Base-by-base conservation (phyloP, 2,888 invertebrate species). In the Diaperis boleti region DNA sequence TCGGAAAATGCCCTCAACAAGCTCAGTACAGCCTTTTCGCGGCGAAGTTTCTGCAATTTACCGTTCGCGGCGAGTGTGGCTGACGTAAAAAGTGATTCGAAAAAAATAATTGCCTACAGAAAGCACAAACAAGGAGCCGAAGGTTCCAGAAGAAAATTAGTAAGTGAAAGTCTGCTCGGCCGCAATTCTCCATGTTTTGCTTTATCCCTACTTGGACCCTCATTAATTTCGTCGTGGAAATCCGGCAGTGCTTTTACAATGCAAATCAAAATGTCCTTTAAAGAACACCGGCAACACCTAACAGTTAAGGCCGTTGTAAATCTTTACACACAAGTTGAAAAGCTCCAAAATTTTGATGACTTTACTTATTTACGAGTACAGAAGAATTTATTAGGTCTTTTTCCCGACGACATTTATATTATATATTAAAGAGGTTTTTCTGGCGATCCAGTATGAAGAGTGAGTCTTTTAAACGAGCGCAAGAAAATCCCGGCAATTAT, bases 121-220 rank as follows among this genome's bases (percentile, higher is more conserved):
- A 4, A 20, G 11, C 13, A 10, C 11, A 42, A 42, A 42, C 22
- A 39, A 52, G 39, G 31, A 41, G 31, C 42, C 11, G 13, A 20
- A 49, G 49, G 35, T 49, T 49, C 35, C 8, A 17, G 37, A 52
- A 52, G 52, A 52, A 52, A 52, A 52, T 41, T 42, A 54, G 54
- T 54, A 42, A 54, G 54, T 41, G 54, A 42, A 42, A 41, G 54
- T 54, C 42, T 54, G 31, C 41, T 31, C 31, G 26, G 54, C 54
- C 54, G 41, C 54, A 54, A 29, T 54, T 41, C 54, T 52, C 52
- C 39, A 42, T 54, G 54, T 54, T 54, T 54, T 54, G 41, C 54
- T 54, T 54, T 54, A 54, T 54, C 54, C 26, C 42, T 29, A 22
- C 29, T 29, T 54, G 54, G 54, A 54, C 54, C 42, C 54, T 54